Evolutionary conservation across 2,888 invertebrate species (phyloP), one percentile per base, ranked within the genome.

Genomic region (Kuschelorhynchus macadamiae): DNA sequence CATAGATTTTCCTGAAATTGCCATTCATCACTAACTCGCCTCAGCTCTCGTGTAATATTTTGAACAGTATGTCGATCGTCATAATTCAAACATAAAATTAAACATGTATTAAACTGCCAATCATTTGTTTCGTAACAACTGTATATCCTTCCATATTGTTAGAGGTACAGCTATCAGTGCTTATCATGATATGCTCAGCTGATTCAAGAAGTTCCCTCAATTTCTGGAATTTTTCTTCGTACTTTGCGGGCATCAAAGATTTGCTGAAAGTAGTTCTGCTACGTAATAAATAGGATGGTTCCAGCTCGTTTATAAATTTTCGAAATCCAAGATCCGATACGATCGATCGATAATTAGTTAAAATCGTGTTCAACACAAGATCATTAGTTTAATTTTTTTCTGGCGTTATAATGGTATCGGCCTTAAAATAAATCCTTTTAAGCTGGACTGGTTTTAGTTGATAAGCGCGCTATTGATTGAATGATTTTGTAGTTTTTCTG

Each of bases 131-230:
- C 36, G 70, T 65, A 1, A 60, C 50, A 16, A 32, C 67, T 17
- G 16, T 44, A 17, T 17, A 44, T 9, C 44, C 11, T 44, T 14
- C 16, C 8, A 56, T 56, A 25, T 59, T 65, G 18, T 50, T 42
- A 47, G 55, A 63, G 21, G 63, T 63, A 39, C 57, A 71, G 21
- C 61, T 55, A 60, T 69, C 57, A 39, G 61, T 69, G 14, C 46
- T 61, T 20, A 62, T 3, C 30, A 32, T 52, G 1, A 65, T 14
- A 44, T 47, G 25, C 39, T 59, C 30, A 36, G 49, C 49, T 14
- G 11, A 18, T 20, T 55, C 21, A 5, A 66, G 32, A n/a, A 66
- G 46, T 18, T 20, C n/a, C 25, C 60, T 66, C 12, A 66, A n/a
- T 47, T 47, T 60, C 61, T 53, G 12, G 20, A 8, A 25, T 49